Percentiles rank a stretch among this genome's conserved stretches.
phyloP scores from a whole-genome alignment of 2,888 invertebrate species.

The Tinea pellionella region DNA sequence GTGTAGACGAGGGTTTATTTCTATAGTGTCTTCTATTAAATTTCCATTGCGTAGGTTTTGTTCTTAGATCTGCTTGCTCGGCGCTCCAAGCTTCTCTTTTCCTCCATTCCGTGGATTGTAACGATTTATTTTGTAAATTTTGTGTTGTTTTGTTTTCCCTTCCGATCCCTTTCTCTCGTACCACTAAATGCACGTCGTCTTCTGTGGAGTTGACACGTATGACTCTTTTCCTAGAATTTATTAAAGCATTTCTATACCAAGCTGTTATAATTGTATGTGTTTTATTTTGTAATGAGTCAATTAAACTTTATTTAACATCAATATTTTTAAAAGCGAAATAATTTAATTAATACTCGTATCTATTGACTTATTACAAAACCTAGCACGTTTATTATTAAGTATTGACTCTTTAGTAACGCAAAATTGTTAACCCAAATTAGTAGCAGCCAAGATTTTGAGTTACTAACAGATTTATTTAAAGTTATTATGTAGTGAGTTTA shows the following conservation, averaged over 20 bases:
- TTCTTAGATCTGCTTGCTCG: constrained; percentile 75
- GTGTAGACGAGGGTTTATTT: constrained; percentile 59
- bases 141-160: constrained; percentile 83
- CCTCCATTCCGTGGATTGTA: constrained; percentile 82
- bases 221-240: constrained; percentile 78
- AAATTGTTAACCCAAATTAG: neutral
- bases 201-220: constrained; percentile 79
- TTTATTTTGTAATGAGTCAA: neutral
- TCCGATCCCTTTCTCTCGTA: constrained; percentile 76
- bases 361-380: constrained; percentile 12
- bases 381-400: neutral
- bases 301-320: constrained; percentile 11
- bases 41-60: constrained; percentile 78
- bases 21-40: constrained; percentile 75
- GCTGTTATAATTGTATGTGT: constrained; percentile 22
- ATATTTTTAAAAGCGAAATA: constrained; percentile 17
- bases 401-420: constrained; percentile 12
- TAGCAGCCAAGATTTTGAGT: neutral
- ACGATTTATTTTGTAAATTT: constrained; percentile 77
- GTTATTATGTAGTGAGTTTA: constrained; percentile 16
- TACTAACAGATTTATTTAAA: neutral
- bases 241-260: constrained; percentile 68
- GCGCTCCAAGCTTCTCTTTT: constrained; percentile 90
- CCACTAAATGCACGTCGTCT: constrained; percentile 80
- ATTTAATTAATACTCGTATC: neutral